These are phyloP conservation scores for Drymodes brunneopygia DNA, from an alignment of 2,113 vertebrate species.

Conservation along the genomic window DNA sequence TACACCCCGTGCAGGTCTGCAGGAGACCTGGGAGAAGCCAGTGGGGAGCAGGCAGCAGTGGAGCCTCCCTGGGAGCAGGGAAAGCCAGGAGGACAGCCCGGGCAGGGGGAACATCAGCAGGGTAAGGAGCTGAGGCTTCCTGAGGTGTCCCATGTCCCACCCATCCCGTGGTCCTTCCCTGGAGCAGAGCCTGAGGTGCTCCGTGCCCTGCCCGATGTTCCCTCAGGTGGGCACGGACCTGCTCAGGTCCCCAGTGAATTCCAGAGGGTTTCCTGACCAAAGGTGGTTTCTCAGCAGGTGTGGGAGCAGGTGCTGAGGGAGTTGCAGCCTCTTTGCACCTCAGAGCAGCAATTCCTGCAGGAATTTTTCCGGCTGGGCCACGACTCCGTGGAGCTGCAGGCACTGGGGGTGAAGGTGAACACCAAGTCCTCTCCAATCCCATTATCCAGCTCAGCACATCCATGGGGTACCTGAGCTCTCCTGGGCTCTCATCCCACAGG, in stretches of 20 bases:
- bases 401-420: not conserved
- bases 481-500: not conserved
- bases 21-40: not conserved
- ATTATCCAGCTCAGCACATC: not conserved
- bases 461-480: not conserved
- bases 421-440: not conserved
- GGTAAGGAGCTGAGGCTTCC: not conserved
- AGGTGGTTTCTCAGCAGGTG: not conserved
- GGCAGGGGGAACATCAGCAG: not conserved
- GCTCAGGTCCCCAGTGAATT: accelerated
- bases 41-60: not conserved
- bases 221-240: not conserved
- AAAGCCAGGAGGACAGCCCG: not conserved
- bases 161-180: not conserved
- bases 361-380: conserved; percentile 33
- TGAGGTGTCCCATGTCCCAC: accelerated
- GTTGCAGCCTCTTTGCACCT: conserved; percentile 5
- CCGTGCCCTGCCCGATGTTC: not conserved
- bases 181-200: not conserved
- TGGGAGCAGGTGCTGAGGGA: conserved; percentile 36
- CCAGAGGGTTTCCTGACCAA: not conserved
- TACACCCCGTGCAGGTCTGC: not conserved
- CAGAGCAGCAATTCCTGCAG: conserved; percentile 40
- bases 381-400: not conserved
- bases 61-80: not conserved